phyloP scores from a whole-genome alignment of 2,797 vertebrate species.

The Tapera naevia region DNA sequence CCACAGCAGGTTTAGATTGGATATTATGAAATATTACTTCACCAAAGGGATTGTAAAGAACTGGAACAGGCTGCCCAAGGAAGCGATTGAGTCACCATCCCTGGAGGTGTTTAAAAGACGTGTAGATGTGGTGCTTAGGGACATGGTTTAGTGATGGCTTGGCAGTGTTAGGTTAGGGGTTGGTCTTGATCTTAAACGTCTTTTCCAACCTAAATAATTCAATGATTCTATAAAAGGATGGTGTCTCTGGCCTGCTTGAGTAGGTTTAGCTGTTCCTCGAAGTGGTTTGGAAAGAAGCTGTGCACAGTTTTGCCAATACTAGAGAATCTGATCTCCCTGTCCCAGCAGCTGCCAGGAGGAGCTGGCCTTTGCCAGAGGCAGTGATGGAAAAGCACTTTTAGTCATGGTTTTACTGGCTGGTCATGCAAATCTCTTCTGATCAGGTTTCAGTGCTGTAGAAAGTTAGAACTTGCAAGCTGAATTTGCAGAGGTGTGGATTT shows the following conservation, averaged over 20 bases:
- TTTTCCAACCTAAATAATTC: too few relatives aligned
- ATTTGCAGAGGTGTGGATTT: background rate
- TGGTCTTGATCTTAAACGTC: too few relatives aligned
- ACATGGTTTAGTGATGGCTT: too few relatives aligned
- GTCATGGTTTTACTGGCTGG: background rate
- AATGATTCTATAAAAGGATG: fast-evolving
- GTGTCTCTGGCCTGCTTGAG: background rate
- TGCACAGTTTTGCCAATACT: background rate
- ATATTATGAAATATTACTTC: too few relatives aligned
- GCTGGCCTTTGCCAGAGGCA: background rate
- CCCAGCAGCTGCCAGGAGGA: background rate
- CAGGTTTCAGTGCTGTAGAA: background rate
- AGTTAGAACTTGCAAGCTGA: background rate
- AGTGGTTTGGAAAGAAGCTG: background rate
- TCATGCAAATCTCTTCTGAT: background rate
- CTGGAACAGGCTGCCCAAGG: too few relatives aligned
- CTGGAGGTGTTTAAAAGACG: too few relatives aligned
- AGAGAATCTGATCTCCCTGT: background rate
- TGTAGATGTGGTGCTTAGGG: too few relatives aligned
- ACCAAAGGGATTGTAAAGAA: too few relatives aligned
- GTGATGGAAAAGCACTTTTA: background rate
- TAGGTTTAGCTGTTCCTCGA: background rate
- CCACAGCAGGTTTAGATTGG: too few relatives aligned
- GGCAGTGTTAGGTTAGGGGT: too few relatives aligned
- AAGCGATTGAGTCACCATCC: too few relatives aligned